These are phyloP conservation scores for Hydropsyche tenuis DNA, from an alignment of 1,140 invertebrate genomes.

Conservation along the genomic window DNA sequence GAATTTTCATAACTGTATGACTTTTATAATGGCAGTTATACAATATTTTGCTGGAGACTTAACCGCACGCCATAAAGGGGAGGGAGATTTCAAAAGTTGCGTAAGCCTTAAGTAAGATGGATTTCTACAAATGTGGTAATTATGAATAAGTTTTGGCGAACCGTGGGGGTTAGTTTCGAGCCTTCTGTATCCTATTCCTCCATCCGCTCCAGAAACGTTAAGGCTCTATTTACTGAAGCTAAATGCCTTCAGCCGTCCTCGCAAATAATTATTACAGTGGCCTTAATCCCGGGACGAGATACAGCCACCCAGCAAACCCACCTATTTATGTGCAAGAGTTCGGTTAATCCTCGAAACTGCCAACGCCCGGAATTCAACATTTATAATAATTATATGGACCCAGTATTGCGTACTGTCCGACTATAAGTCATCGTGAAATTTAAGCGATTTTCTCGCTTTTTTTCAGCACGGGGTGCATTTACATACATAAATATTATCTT, in stretches of 20 bases:
- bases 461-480: neutral
- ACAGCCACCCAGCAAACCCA: conserved; percentile 3
- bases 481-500: conserved; percentile 24
- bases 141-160: conserved; percentile 33
- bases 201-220: conserved; percentile 9
- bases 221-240: conserved; percentile 26
- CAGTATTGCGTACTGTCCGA: neutral
- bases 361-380: conserved; percentile 12
- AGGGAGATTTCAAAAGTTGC: neutral
- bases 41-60: no score
- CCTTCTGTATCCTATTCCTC: neutral
- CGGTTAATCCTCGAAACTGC: conserved; percentile 14
- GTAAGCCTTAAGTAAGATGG: conserved; percentile 27
- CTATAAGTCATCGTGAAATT: neutral
- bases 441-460: neutral
- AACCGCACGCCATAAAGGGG: no score
- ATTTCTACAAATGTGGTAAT: conserved; percentile 32
- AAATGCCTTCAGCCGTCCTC: conserved; percentile 18
- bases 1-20: no score
- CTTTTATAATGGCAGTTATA: no score
- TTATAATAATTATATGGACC: conserved; percentile 22
- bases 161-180: conserved; percentile 5
- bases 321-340: neutral
- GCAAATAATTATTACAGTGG: conserved; percentile 26
- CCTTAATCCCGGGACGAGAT: conserved; percentile 17